These are phyloP conservation scores for Monopis laevigella DNA, from an alignment of 2,888 invertebrate genomes.

Conservation along the genomic window DNA sequence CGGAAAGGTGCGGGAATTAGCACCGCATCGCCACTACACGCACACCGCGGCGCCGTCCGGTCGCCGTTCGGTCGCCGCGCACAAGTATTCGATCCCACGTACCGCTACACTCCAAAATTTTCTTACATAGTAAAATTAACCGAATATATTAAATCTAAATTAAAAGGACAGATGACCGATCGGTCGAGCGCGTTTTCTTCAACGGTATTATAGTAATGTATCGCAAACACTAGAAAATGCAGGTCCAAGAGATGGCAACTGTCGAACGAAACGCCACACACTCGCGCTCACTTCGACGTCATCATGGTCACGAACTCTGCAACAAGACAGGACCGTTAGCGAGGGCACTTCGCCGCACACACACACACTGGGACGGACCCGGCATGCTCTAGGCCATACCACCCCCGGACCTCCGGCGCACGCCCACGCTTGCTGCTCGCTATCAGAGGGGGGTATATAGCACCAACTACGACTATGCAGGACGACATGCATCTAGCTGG, in stretches of 20 bases:
- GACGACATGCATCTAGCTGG: not conserved
- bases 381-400: too few relatives aligned
- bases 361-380: slow-evolving; percentile 1
- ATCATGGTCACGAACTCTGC: slow-evolving; percentile 98
- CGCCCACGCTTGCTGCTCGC: slow-evolving; percentile 45
- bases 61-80: slow-evolving; percentile 53
- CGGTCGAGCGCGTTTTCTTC: slow-evolving; percentile 21
- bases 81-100: slow-evolving; percentile 55
- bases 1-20: slow-evolving; percentile 43
- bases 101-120: slow-evolving; percentile 54
- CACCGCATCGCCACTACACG: slow-evolving; percentile 27
- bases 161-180: slow-evolving; percentile 38
- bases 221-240: slow-evolving; percentile 70
- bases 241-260: slow-evolving; percentile 53
- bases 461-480: not conserved
- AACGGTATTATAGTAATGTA: slow-evolving; percentile 56
- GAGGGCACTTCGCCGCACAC: not conserved
- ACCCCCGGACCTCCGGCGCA: slow-evolving; percentile 36
- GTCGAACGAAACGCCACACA: slow-evolving; percentile 38
- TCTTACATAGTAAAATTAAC: slow-evolving; percentile 64
- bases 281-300: slow-evolving; percentile 95
- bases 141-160: slow-evolving; percentile 66
- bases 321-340: slow-evolving; percentile 46
- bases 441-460: slow-evolving; percentile 16
- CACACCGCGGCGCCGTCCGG: not conserved